Evolutionary conservation across 2,888 invertebrate genomes (phyloP).

Genomic region (Cistogaster globosa): DNA sequence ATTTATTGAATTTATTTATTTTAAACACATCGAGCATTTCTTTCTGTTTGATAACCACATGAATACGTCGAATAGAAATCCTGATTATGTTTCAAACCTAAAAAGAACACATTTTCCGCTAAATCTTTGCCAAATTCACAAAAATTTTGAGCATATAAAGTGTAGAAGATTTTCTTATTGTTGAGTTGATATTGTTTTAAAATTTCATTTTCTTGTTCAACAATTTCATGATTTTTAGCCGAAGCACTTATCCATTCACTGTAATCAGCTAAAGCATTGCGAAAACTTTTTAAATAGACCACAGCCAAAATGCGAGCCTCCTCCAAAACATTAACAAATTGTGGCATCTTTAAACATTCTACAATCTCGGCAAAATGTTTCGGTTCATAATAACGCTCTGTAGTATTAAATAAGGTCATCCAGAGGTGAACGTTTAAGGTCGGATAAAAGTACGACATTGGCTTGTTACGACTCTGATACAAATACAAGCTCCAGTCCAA

Average conservation of each 20-base stretch:
- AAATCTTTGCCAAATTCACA: constrained; percentile 81
- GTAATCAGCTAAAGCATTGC: constrained; percentile 78
- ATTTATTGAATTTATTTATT: background rate
- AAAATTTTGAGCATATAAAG: constrained; percentile 80
- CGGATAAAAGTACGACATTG: constrained; percentile 81
- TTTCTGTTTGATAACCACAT: constrained; percentile 76
- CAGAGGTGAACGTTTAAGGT: constrained; percentile 80
- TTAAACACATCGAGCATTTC: constrained; percentile 51
- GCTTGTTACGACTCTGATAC: constrained; percentile 80
- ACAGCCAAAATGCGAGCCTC: constrained; percentile 80
- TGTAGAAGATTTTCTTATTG: constrained; percentile 79
- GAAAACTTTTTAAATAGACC: constrained; percentile 80
- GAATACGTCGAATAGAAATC: constrained; percentile 78
- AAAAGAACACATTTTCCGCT: constrained; percentile 80
- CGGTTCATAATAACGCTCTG: constrained; percentile 77
- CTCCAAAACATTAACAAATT: constrained; percentile 78
- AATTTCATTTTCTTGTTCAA: constrained; percentile 79
- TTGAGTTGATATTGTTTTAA: constrained; percentile 76
- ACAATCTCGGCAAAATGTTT: constrained; percentile 77
- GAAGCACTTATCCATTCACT: constrained; percentile 76
- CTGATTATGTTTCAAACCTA: constrained; percentile 78
- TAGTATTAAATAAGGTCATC: constrained; percentile 80
- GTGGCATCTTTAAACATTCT: constrained; percentile 79
- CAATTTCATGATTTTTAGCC: constrained; percentile 73
- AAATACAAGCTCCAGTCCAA: constrained; percentile 80